Evolutionary conservation across 2,797 vertebrate species (phyloP).

Genomic region (Paedocypris micromegethes): DNA sequence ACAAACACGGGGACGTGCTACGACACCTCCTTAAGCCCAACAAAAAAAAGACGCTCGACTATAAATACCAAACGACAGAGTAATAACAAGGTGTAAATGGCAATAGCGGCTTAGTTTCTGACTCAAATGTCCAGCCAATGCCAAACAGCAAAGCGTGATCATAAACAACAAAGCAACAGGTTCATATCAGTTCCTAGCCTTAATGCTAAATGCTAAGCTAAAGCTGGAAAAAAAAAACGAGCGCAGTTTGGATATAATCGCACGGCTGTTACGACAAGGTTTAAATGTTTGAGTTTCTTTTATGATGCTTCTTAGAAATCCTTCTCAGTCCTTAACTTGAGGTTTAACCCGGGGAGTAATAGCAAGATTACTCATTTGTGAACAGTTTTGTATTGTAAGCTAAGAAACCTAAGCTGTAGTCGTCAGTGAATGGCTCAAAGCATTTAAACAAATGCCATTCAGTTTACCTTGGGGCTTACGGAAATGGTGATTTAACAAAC

Average conservation of each 20-base stretch:
- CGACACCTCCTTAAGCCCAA: constrained; percentile 29
- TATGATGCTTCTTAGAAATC: constrained; percentile 23
- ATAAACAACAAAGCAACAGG: constrained; percentile 26
- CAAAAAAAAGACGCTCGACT: constrained; percentile 24
- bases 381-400: constrained; percentile 28
- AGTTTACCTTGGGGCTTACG: constrained; percentile 33
- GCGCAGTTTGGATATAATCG: too few species aligned
- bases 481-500: constrained; percentile 45
- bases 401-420: constrained; percentile 39
- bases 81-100: constrained; percentile 45
- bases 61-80: constrained; percentile 53
- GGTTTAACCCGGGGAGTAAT: constrained; percentile 33
- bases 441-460: constrained; percentile 32
- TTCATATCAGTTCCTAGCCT: constrained; percentile 25
- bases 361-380: constrained; percentile 37
- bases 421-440: constrained; percentile 36
- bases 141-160: constrained; percentile 40
- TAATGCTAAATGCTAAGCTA: not conserved
- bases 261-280: not conserved
- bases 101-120: constrained; percentile 36
- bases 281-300: not conserved
- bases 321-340: constrained; percentile 23
- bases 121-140: constrained; percentile 28
- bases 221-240: too few species aligned
- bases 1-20: constrained; percentile 51